phyloP scores from a whole-genome alignment of 2,888 invertebrate species.

The Odontothrips loti region DNA sequence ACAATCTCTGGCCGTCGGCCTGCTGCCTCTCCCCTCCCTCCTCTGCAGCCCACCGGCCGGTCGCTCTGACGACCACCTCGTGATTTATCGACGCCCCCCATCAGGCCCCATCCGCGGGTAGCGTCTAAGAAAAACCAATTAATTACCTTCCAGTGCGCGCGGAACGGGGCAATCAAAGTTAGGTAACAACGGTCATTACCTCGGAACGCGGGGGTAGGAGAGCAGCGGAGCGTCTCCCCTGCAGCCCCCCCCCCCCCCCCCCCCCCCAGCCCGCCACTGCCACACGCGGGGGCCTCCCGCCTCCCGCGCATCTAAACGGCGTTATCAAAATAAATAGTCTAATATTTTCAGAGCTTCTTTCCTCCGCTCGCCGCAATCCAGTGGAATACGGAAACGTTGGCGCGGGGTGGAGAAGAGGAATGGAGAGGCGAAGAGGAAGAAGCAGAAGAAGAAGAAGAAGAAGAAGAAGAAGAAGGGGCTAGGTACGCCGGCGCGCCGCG shows the following conservation, averaged over 20 bases:
- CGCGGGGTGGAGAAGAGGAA: too few relatives aligned
- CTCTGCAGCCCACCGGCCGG: too few relatives aligned
- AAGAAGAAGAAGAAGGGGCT: too few relatives aligned
- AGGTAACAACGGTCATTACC: conserved; percentile 25
- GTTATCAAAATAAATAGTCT: conserved; percentile 5
- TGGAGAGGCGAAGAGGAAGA: too few relatives aligned
- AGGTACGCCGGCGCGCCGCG: neutral
- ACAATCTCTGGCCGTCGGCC: too few relatives aligned
- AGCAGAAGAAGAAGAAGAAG: too few relatives aligned
- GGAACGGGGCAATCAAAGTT: conserved; percentile 9
- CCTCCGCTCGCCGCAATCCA: too few relatives aligned
- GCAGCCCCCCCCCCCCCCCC: neutral
- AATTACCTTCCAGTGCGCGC: conserved; percentile 15
- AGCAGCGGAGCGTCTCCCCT: neutral
- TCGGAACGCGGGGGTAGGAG: neutral
- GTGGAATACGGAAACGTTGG: too few relatives aligned
- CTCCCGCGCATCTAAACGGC: neutral
- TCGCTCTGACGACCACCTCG: neutral
- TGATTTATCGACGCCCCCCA: too few relatives aligned
- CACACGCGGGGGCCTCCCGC: neutral
- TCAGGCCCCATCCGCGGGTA: neutral
- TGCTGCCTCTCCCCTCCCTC: too few relatives aligned
- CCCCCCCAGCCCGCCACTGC: neutral
- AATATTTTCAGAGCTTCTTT: neutral
- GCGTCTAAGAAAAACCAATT: conserved; percentile 20